A percentile compares a stretch with the other conserved stretches of the same genome.
phyloP scores from a whole-genome alignment of 2,113 vertebrate genomes.

The Sorex araneus region DNA sequence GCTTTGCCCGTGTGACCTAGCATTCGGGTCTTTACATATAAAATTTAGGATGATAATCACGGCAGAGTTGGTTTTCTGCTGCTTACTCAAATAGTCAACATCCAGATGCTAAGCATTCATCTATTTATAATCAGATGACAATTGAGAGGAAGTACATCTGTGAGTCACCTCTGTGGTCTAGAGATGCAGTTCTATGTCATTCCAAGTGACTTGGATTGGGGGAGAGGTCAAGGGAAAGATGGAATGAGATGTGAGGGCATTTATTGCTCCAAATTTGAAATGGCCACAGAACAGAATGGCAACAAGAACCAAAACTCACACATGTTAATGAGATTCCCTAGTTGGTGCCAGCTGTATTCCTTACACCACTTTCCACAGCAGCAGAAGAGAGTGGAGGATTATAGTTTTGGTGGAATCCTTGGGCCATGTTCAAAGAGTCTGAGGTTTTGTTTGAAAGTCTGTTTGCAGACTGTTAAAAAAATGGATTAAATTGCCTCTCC shows the following conservation, averaged over 20 bases:
- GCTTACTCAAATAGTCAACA: neutral
- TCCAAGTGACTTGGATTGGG: constrained; percentile 11
- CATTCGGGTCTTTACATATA: neutral
- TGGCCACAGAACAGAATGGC: neutral
- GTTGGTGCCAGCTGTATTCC: constrained; percentile 10
- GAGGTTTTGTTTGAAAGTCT: constrained; percentile 89
- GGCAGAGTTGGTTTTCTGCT: neutral
- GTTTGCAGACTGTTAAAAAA: constrained; percentile 88
- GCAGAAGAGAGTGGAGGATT: constrained; percentile 85
- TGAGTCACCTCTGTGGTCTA: neutral
- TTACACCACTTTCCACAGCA: constrained; percentile 43
- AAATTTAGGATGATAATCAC: neutral
- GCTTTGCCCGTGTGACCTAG: neutral
- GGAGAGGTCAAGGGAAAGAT: neutral
- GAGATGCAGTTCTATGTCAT: constrained; percentile 57
- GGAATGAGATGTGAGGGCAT: neutral
- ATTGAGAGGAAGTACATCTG: neutral
- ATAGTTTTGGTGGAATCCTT: constrained; percentile 86
- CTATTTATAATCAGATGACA: constrained; percentile 1
- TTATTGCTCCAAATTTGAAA: constrained; percentile 52
- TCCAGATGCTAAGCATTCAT: neutral
- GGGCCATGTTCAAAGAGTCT: constrained; percentile 86
- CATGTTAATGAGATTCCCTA: constrained; percentile 49
- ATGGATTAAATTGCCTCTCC: constrained; percentile 88
- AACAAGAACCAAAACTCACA: constrained; percentile 64